phyloP scores from a whole-genome alignment of 2,113 vertebrate species.

The Marmota monax region DNA sequence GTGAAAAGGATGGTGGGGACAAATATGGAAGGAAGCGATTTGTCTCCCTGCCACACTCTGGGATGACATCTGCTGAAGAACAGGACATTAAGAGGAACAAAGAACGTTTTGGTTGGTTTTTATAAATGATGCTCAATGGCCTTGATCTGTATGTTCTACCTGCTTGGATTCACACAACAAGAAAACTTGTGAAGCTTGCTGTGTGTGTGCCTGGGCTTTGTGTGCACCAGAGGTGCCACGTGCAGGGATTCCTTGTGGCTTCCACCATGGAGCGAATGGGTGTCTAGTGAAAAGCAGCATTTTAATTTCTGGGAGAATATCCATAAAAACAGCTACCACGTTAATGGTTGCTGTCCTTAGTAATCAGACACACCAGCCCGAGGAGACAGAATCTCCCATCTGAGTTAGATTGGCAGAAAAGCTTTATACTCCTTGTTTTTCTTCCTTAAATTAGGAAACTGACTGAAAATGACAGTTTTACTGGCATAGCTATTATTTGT shows the following conservation, averaged over 20 bases:
- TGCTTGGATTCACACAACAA: not conserved
- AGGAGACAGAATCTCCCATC: not conserved
- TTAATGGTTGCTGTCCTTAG: not conserved
- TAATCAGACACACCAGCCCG: not conserved
- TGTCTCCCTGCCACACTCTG: not conserved
- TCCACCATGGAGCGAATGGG: not conserved
- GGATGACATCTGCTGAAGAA: not conserved
- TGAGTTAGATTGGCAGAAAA: slow-evolving; percentile 6
- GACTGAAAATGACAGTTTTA: slow-evolving; percentile 48
- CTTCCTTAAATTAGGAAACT: slow-evolving; percentile 47
- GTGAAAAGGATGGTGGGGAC: not conserved
- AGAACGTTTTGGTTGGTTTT: not conserved
- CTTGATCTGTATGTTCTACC: not conserved
- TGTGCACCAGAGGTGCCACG: not conserved
- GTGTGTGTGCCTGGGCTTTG: not conserved
- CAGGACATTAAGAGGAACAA: not conserved
- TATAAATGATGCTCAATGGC: not conserved
- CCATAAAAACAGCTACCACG: not conserved
- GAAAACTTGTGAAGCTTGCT: not conserved
- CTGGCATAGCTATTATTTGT: slow-evolving; percentile 7
- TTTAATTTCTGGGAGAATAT: slow-evolving; percentile 26
- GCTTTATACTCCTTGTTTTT: not conserved
- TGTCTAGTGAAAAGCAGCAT: not conserved
- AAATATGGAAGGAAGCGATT: slow-evolving; percentile 31
- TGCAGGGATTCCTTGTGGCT: not conserved